Evolutionary conservation across 2,797 vertebrate species (phyloP), one percentile per base, ranked within the genome.

Genomic region (Petrocephalus sullivani): DNA sequence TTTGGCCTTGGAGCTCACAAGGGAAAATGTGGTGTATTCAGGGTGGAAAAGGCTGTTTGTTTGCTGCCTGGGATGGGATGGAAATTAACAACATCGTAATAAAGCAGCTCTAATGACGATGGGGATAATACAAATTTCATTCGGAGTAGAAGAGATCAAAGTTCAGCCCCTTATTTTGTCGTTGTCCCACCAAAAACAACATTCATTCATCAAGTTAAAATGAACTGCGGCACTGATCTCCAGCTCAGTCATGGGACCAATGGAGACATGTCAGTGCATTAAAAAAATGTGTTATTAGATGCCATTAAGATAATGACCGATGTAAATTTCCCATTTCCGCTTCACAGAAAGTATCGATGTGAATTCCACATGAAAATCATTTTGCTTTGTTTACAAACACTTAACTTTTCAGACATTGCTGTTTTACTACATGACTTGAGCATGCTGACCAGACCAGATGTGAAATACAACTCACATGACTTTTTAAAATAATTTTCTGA

Each of bases 1-100:
- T 86, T 86, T 86, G 56, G 84, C 84, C 84, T 86, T 86, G 84
- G 84, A 86, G 33, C 28, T 56, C 23, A 46, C 33, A 56, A 37
- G 54, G 56, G 84, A 33, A 85, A 85, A 85, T 54, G 51, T 16
- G 83, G 33, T 85, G n/a, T 54, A 85, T 85, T 85, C 9, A 56
- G 81, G 56, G 12, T 21, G 28, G 28, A 58, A 57, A 58, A 41
- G 2, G 46, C n/a, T 83, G 46, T 6, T 49, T 83, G 28, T 83
- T 54, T 83, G 49, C 53, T 54, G 51, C 19, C 8, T 28, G 21
- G 81, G 49, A 28, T 49, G 12, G 81, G 51, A 83, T 54, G 49
- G 81, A 83, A 23, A 83, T 51, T 83, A 54, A 46, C 7, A 46
- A 46, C 71, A 9, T 9, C 37, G 5, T n/a, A 9, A n/a, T 78